Evolutionary conservation across 1,140 invertebrate species (phyloP).

Genomic region (Pissodes strobi): DNA sequence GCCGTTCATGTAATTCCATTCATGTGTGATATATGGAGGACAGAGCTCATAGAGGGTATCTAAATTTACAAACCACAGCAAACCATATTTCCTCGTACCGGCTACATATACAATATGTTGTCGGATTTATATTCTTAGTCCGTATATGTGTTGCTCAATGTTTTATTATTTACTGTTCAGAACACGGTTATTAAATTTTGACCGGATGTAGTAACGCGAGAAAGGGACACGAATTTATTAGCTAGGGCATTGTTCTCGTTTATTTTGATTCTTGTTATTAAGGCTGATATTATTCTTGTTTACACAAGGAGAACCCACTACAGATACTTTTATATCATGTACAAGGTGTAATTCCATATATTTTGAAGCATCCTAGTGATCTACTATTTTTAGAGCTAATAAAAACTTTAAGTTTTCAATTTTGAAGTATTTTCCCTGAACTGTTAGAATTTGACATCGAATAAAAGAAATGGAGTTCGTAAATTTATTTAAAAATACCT

Average conservation of each 20-base stretch:
- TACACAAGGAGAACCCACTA: no score
- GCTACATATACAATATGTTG: constrained; percentile 26
- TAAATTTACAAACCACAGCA: constrained; percentile 14
- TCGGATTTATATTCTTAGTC: constrained; percentile 22
- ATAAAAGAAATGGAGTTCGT: no score
- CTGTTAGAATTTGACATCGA: no score
- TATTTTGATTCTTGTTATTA: neutral
- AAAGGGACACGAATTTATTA: constrained; percentile 11
- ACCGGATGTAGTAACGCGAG: constrained; percentile 8
- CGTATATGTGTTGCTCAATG: constrained; percentile 2
- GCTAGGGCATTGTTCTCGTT: neutral
- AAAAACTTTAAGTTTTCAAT: no score
- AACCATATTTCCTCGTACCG: constrained; percentile 10
- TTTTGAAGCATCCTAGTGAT: no score
- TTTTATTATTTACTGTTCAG: constrained; percentile 17
- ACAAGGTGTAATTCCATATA: no score
- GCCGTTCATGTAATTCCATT: constrained; percentile 25
- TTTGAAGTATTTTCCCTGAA: no score
- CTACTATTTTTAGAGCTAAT: no score
- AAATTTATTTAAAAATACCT: no score
- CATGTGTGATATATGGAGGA: constrained; percentile 23
- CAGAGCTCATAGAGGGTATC: constrained; percentile 21
- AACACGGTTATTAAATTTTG: constrained; percentile 19
- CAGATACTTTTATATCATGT: no score
- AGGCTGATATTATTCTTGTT: neutral